Evolutionary conservation across 2,113 vertebrate genomes (phyloP).

Genomic region (Chamaetylas fuelleborni): DNA sequence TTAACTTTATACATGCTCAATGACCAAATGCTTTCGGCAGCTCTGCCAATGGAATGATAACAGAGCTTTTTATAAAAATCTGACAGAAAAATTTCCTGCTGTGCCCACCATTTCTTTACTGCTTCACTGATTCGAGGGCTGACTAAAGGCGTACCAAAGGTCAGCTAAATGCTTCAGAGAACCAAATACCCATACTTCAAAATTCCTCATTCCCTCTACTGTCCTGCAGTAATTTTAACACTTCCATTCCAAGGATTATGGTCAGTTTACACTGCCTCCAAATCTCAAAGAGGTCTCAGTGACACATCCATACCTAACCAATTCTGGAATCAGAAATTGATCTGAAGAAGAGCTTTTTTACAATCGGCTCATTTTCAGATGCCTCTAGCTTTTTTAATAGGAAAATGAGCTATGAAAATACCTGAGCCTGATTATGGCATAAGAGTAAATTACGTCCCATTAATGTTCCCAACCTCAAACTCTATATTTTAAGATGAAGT

Average conservation of each 20-base stretch:
- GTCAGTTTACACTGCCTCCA: not conserved
- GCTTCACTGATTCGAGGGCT: not conserved
- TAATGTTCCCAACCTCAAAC: not conserved
- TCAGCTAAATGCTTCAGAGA: not conserved
- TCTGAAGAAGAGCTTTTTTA: not conserved
- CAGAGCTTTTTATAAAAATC: not conserved
- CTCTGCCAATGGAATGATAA: not conserved
- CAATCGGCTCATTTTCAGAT: not conserved
- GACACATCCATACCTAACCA: rapidly evolving
- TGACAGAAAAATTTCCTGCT: not conserved
- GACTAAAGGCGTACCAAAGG: not conserved
- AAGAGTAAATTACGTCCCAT: not conserved
- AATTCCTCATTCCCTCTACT: not conserved
- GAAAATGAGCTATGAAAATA: not conserved
- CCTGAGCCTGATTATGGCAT: not conserved
- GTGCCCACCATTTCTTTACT: not conserved
- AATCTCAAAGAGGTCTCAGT: not conserved
- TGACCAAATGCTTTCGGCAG: not conserved
- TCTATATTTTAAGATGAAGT: not conserved
- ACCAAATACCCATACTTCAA: not conserved
- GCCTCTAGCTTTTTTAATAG: not conserved
- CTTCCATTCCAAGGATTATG: not conserved
- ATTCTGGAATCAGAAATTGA: not conserved
- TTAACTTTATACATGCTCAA: not conserved
- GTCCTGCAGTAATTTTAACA: not conserved